A percentile compares a stretch with the other conserved stretches of the same genome.
These are phyloP conservation scores for Spea multiplicata DNA, from an alignment of 2,113 vertebrate species.

Conservation along the genomic window DNA sequence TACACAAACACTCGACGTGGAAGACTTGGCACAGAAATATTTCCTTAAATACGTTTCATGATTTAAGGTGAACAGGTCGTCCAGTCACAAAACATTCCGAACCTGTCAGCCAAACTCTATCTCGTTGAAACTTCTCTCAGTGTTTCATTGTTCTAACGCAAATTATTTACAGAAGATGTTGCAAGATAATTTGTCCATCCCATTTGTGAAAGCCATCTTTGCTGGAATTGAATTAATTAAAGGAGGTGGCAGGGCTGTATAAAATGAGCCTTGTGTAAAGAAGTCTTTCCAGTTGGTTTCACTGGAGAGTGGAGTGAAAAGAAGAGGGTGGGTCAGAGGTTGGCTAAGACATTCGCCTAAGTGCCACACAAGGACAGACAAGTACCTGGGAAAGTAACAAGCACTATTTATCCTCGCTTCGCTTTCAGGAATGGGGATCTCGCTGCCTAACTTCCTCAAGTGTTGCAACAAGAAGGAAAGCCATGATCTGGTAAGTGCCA, in stretches of 20 bases:
- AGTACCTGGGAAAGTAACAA: constrained; percentile 6
- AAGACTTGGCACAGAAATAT: background rate
- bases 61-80: background rate
- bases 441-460: constrained; percentile 25
- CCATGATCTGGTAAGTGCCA: constrained; percentile 31
- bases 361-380: constrained; percentile 2
- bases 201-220: constrained; percentile 2
- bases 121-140: constrained; percentile 15
- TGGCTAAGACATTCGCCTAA: background rate
- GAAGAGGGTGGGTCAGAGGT: constrained; percentile 1
- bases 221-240: constrained; percentile 13
- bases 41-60: background rate
- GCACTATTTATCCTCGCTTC: constrained; percentile 9
- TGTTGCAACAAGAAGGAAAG: constrained; percentile 37
- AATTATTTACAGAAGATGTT: constrained; percentile 17
- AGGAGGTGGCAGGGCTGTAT: constrained; percentile 31
- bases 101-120: background rate
- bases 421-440: constrained; percentile 25
- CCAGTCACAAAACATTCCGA: background rate
- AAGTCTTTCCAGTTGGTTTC: background rate
- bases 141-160: constrained; percentile 4
- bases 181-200: constrained; percentile 31
- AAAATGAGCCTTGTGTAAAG: constrained; percentile 21
- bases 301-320: constrained; percentile 1
- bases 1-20: background rate